Evolutionary conservation across 1,140 invertebrate species (phyloP).

Genomic region (Coboldia fuscipes): DNA sequence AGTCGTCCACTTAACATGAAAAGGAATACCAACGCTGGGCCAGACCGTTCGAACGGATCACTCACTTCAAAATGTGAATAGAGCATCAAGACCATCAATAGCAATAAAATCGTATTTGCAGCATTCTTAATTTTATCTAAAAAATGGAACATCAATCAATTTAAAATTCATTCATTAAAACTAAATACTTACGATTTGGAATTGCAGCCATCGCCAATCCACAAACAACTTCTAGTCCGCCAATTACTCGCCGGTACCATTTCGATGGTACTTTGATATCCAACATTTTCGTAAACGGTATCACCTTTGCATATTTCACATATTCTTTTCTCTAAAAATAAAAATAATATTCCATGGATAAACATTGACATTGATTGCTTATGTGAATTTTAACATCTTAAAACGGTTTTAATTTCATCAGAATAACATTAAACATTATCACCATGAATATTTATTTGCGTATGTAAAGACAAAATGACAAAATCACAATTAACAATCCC

Average conservation of each 20-base stretch:
- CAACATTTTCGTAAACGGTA: conserved; percentile 61
- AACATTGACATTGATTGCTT: conserved; percentile 1
- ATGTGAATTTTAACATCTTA: no score
- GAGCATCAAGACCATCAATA: conserved; percentile 68
- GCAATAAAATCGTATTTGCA: conserved; percentile 61
- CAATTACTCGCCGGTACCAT: conserved; percentile 76
- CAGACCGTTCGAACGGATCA: conserved; percentile 81
- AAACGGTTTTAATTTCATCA: no score
- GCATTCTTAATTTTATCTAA: conserved; percentile 73
- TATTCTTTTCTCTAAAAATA: conserved; percentile 83
- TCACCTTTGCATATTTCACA: conserved; percentile 91
- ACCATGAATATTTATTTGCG: no score
- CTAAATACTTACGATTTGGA: conserved; percentile 54
- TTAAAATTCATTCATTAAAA: no score
- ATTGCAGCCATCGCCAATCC: conserved; percentile 70
- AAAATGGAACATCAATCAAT: conserved; percentile 13
- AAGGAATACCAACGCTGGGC: conserved; percentile 82
- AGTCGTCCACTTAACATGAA: conserved; percentile 87
- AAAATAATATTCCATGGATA: conserved; percentile 7
- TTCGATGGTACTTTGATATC: conserved; percentile 80
- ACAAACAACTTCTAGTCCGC: conserved; percentile 72
- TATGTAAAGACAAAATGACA: no score
- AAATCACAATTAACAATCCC: no score
- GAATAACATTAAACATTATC: no score
- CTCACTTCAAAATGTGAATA: conserved; percentile 85